phyloP scores from a whole-genome alignment of 2,888 invertebrate genomes.

The Sthenelais limicola region DNA sequence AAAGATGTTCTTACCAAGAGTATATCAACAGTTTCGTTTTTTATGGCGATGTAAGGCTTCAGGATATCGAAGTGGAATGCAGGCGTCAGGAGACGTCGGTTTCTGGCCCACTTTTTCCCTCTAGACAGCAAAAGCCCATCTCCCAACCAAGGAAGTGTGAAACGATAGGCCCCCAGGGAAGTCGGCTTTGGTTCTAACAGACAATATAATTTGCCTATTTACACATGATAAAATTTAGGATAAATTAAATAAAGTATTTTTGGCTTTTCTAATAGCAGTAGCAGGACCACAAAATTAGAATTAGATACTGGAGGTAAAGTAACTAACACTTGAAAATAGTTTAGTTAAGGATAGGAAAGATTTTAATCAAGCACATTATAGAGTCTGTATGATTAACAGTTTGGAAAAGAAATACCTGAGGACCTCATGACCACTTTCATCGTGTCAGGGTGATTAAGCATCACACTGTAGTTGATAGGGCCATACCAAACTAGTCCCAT shows the following conservation, averaged over 20 bases:
- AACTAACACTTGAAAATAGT: background rate
- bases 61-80: slow-evolving; percentile 47
- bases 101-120: slow-evolving; percentile 45
- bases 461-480: slow-evolving; percentile 52
- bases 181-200: slow-evolving; percentile 45
- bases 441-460: slow-evolving; percentile 57
- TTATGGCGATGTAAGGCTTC: slow-evolving; percentile 41
- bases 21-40: slow-evolving; percentile 41
- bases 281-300: background rate
- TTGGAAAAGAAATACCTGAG: slow-evolving; percentile 54
- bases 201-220: background rate
- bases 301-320: background rate
- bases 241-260: background rate
- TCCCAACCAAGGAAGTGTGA: slow-evolving; percentile 41
- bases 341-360: too few species aligned
- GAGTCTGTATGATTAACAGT: too few species aligned
- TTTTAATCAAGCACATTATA: too few species aligned
- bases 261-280: background rate
- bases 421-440: slow-evolving; percentile 56
- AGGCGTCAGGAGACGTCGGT: slow-evolving; percentile 43
- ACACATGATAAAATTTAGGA: background rate
- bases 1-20: slow-evolving; percentile 30
- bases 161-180: slow-evolving; percentile 41
- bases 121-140: slow-evolving; percentile 43
- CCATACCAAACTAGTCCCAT: slow-evolving; percentile 39